Conservation (phyloP, 2,888 invertebrate species). For the Marasmarcha lunaedactyla region DNA sequence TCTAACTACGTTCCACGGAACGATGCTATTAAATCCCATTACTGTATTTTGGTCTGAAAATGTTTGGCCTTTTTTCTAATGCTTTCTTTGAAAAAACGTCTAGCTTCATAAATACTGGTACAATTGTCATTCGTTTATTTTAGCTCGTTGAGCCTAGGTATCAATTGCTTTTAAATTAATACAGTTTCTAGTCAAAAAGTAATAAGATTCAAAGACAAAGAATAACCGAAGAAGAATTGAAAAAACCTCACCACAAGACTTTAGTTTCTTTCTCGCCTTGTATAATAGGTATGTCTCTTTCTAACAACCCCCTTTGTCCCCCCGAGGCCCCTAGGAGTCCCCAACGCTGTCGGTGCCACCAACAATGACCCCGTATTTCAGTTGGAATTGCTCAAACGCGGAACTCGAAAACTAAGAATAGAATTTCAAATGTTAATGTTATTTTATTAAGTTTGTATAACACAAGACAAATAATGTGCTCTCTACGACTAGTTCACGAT, state of each 20-base stretch:
- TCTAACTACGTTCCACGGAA: no score
- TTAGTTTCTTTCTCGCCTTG: conserved; percentile 63
- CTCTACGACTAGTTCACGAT: neutral
- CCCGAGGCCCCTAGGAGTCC: conserved; percentile 29
- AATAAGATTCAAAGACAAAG: conserved; percentile 64
- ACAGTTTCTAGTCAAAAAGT: conserved; percentile 40
- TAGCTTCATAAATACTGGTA: no score
- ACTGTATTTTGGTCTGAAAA: no score
- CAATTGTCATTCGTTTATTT: no score
- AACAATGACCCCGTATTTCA: conserved; percentile 70
- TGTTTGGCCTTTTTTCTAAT: no score
- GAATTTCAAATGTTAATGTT: conserved; percentile 17
- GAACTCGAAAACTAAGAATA: conserved; percentile 60
- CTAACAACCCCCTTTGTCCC: conserved; percentile 29
- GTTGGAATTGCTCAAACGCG: conserved; percentile 65
- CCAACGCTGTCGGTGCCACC: conserved; percentile 53
- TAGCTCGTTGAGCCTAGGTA: no score
- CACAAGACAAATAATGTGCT: neutral
- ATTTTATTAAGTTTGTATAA: neutral
- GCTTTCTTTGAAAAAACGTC: no score
- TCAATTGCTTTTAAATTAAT: no score
- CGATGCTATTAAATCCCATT: no score
- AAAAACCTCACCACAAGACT: conserved; percentile 55
- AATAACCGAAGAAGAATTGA: no score
- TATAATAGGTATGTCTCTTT: conserved; percentile 53